These are phyloP conservation scores for Trachurus trachurus DNA, from an alignment of 2,797 vertebrate species.

Conservation along the genomic window DNA sequence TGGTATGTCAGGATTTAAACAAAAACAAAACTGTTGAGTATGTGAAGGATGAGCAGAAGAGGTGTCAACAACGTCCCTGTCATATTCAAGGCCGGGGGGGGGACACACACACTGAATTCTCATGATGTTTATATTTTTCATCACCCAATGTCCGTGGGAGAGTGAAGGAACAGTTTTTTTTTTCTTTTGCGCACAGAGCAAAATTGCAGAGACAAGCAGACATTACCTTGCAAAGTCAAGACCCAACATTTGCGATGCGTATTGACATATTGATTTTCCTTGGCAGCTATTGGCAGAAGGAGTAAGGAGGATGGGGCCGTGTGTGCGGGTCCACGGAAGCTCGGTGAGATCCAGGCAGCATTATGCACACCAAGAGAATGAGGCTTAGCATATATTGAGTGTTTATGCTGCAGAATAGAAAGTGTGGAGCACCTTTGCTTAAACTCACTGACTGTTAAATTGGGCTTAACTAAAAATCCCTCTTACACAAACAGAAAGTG, in stretches of 20 bases:
- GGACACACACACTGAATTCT: constrained; percentile 41
- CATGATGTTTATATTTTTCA: constrained; percentile 59
- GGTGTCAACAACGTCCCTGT: constrained; percentile 44
- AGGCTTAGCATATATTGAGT: constrained; percentile 88
- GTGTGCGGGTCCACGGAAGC: constrained; percentile 75
- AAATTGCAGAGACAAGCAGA: constrained; percentile 85
- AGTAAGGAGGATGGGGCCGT: constrained; percentile 74
- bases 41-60: constrained; percentile 45
- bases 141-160: constrained; percentile 57
- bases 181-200: constrained; percentile 51
- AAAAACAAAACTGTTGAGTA: constrained; percentile 10
- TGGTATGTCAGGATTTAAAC: constrained; percentile 38
- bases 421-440: constrained; percentile 84
- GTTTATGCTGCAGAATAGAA: constrained; percentile 86
- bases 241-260: constrained; percentile 85
- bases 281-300: constrained; percentile 85
- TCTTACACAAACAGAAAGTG: constrained; percentile 79
- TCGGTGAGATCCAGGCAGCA: constrained; percentile 78
- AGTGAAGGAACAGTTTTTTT: constrained; percentile 31
- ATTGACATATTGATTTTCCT: constrained; percentile 87
- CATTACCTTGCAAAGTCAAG: constrained; percentile 85
- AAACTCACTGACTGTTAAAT: constrained; percentile 85
- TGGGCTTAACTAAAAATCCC: constrained; percentile 84
- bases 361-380: constrained; percentile 85
- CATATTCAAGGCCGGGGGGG: constrained; percentile 49